Conservation (phyloP, 2,113 vertebrate species). For the Engystomops pustulosus region DNA sequence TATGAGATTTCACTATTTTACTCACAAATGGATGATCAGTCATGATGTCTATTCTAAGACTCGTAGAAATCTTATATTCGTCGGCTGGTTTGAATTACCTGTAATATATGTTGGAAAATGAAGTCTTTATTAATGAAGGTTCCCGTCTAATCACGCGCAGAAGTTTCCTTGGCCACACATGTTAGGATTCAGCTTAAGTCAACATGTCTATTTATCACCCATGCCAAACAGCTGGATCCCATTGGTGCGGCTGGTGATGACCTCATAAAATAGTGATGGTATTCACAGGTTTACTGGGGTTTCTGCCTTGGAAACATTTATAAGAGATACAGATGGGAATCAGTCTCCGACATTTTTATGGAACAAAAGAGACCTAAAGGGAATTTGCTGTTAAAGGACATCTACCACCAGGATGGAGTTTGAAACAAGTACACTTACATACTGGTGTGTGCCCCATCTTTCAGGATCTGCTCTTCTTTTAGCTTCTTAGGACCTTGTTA, state of each 20-base stretch:
- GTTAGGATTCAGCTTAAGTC: conserved; percentile 1
- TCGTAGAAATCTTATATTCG: not conserved
- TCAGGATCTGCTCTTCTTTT: too few species aligned
- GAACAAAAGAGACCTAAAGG: not conserved
- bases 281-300: not conserved
- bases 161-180: conserved; percentile 8
- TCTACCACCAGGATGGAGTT: too few species aligned
- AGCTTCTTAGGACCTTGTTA: too few species aligned
- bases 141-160: not conserved
- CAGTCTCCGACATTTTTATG: not conserved
- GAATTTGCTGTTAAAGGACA: not conserved
- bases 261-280: not conserved
- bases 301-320: not conserved
- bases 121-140: conserved; percentile 3
- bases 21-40: not conserved
- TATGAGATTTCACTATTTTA: not conserved
- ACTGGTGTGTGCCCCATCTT: too few species aligned
- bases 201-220: not conserved
- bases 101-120: conserved; percentile 2
- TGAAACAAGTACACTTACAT: too few species aligned
- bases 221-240: conserved; percentile 16
- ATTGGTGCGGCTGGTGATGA: conserved; percentile 12
- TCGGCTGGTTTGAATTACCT: not conserved
- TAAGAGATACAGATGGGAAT: not conserved
- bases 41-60: not conserved